Evolutionary conservation across 1,140 invertebrate species (phyloP).

Genomic region (Temnothorax longispinosus): DNA sequence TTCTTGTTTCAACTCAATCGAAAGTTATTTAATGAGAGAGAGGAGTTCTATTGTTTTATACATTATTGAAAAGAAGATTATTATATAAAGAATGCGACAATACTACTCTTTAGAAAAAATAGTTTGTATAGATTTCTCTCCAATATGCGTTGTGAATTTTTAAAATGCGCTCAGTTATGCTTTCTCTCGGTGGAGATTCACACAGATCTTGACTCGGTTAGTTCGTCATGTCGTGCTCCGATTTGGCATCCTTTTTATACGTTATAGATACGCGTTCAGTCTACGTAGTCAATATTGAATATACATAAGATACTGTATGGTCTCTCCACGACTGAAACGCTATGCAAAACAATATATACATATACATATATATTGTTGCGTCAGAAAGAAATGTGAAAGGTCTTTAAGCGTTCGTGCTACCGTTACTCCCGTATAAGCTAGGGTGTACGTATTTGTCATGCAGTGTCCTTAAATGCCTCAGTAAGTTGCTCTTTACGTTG

Average conservation of each 20-base stretch:
- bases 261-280: constrained; percentile 60
- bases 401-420: constrained; percentile 81
- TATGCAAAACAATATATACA: constrained; percentile 50
- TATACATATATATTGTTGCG: constrained; percentile 25
- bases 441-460: constrained; percentile 89
- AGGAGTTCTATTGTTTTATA: constrained; percentile 47
- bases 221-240: constrained; percentile 45
- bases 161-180: constrained; percentile 50
- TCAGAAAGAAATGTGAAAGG: constrained; percentile 59
- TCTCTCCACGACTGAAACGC: constrained; percentile 61
- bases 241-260: constrained; percentile 59
- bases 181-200: constrained; percentile 58
- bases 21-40: constrained; percentile 40
- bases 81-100: constrained; percentile 47
- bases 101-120: constrained; percentile 55
- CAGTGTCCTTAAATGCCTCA: constrained; percentile 90
- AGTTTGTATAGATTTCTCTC: constrained; percentile 62
- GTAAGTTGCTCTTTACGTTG: constrained; percentile 91
- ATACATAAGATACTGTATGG: constrained; percentile 57
- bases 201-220: constrained; percentile 25
- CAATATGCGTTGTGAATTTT: constrained; percentile 61
- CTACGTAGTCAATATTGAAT: constrained; percentile 64
- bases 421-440: constrained; percentile 85
- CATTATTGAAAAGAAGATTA: constrained; percentile 49
- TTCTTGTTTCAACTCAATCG: constrained; percentile 62